A percentile compares a stretch with the other conserved stretches of the same genome.
Conservation (phyloP, 2,113 vertebrate species). For the Notothenia coriiceps region DNA sequence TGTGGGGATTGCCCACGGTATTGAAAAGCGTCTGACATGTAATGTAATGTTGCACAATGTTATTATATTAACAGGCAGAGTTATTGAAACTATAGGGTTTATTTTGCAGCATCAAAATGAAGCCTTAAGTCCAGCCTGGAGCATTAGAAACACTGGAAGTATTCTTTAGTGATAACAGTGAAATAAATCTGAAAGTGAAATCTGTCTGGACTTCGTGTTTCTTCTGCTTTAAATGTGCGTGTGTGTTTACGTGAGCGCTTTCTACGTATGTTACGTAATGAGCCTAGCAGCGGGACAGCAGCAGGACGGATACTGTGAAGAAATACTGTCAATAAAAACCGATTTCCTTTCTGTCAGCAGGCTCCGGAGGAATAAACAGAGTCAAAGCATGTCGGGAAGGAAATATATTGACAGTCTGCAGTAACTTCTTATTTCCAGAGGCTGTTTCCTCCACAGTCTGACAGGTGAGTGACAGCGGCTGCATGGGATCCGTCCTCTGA, state of each 20-base stretch:
- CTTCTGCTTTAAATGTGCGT: conserved; percentile 36
- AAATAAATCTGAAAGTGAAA: too few relatives aligned
- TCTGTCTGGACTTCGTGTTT: background rate
- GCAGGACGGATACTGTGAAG: background rate
- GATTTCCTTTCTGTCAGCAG: background rate
- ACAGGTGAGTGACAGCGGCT: conserved; percentile 79
- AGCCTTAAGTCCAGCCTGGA: background rate
- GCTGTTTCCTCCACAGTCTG: conserved; percentile 27
- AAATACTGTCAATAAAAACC: background rate
- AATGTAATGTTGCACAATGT: too few relatives aligned
- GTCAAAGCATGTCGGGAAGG: background rate
- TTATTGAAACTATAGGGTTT: background rate
- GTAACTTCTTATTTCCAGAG: background rate
- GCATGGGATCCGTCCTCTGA: background rate
- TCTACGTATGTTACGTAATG: conserved; percentile 22
- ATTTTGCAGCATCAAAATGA: background rate
- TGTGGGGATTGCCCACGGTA: too few relatives aligned
- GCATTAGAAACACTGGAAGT: background rate
- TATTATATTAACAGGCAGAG: too few relatives aligned
- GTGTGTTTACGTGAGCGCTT: conserved; percentile 1
- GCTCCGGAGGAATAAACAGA: background rate
- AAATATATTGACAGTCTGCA: background rate
- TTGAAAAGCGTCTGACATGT: too few relatives aligned
- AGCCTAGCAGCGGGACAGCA: conserved; percentile 25
- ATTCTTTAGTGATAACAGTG: too few relatives aligned